Evolutionary conservation across 2,888 invertebrate species (phyloP).

Genomic region (Meta bourneti): DNA sequence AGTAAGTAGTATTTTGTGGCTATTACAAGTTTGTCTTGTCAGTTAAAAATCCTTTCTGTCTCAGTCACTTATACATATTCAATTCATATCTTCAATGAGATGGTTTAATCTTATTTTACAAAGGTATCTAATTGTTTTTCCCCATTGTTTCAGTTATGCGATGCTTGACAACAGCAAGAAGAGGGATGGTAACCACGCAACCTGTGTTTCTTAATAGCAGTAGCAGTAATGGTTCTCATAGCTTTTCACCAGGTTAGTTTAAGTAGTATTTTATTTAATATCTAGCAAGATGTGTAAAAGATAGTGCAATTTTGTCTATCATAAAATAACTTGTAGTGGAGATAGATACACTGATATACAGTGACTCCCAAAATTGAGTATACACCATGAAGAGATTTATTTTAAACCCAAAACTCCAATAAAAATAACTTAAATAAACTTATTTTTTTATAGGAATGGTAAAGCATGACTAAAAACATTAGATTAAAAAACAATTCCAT

Average conservation of each 20-base stretch:
- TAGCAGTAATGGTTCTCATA: slow-evolving; percentile 63
- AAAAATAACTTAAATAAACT: too few species aligned
- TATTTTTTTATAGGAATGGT: too few species aligned
- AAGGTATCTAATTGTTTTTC: not conserved
- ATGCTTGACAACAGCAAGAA: slow-evolving; percentile 43
- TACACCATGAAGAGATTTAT: too few species aligned
- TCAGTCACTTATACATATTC: not conserved
- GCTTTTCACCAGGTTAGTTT: slow-evolving; percentile 57
- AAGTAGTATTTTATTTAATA: not conserved
- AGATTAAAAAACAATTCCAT: too few species aligned
- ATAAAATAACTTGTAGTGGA: too few species aligned
- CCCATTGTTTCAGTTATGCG: slow-evolving; percentile 35
- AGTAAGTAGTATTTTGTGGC: slow-evolving; percentile 29
- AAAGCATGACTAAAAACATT: too few species aligned
- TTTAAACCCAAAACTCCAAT: too few species aligned
- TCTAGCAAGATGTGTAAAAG: not conserved
- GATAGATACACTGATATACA: too few species aligned
- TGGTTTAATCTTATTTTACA: not conserved
- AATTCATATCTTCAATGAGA: not conserved
- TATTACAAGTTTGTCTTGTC: too few species aligned
- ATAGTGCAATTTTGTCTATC: too few species aligned
- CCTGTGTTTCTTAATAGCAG: slow-evolving; percentile 62
- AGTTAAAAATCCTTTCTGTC: too few species aligned
- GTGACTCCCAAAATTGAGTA: too few species aligned
- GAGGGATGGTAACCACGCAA: slow-evolving; percentile 61